Conservation (phyloP, 1,140 invertebrate species). For the Drosophila teissieri region DNA sequence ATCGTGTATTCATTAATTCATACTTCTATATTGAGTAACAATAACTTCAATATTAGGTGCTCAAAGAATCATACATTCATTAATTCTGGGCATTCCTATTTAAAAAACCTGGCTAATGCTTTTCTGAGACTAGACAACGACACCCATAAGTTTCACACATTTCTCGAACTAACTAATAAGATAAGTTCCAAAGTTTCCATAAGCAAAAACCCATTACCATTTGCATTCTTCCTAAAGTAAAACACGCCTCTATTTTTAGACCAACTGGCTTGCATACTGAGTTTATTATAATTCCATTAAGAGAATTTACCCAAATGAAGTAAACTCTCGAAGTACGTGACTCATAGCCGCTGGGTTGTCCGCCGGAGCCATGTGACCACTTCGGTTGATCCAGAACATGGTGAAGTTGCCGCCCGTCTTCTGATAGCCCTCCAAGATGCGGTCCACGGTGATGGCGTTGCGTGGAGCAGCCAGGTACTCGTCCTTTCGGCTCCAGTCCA, state of each 20-base stretch:
- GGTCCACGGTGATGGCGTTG: slow-evolving; percentile 86
- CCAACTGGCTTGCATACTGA: slow-evolving; percentile 2
- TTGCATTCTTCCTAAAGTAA: neutral
- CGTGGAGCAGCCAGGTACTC: slow-evolving; percentile 86
- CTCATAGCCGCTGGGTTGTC: slow-evolving; percentile 78
- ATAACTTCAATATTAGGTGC: too few relatives aligned
- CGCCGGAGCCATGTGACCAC: slow-evolving; percentile 87
- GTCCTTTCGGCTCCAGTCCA: slow-evolving; percentile 87
- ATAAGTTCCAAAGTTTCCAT: neutral
- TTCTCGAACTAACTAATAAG: too few relatives aligned
- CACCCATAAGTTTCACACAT: too few relatives aligned
- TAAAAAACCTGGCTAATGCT: too few relatives aligned
- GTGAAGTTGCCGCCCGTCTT: slow-evolving; percentile 89
- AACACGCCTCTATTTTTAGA: neutral
- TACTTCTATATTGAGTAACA: neutral
- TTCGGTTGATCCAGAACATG: slow-evolving; percentile 90
- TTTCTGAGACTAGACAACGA: too few relatives aligned
- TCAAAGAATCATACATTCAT: too few relatives aligned
- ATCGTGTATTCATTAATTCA: neutral
- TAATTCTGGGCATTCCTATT: too few relatives aligned
- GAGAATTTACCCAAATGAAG: slow-evolving; percentile 57
- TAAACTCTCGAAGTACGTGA: slow-evolving; percentile 66
- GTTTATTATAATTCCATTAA: slow-evolving; percentile 4
- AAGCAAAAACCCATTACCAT: neutral
- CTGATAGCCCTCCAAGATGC: slow-evolving; percentile 88